Evolutionary conservation across 2,797 vertebrate genomes (phyloP).

Genomic region (Molothrus aeneus): DNA sequence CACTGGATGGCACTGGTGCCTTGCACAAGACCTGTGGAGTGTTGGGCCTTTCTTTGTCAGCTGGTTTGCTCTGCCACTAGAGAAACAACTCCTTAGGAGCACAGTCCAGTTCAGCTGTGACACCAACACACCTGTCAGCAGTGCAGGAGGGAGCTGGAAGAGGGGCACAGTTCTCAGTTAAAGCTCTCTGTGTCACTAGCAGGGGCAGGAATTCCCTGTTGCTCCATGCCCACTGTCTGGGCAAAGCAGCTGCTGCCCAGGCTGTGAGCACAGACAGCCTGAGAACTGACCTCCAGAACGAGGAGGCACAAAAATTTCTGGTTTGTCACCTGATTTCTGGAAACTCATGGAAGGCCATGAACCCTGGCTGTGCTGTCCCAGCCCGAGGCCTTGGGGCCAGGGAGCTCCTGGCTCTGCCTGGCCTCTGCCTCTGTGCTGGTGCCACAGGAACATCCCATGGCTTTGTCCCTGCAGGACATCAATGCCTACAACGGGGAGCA

Average conservation of each 20-base stretch:
- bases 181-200: background rate
- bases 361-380: background rate
- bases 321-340: background rate
- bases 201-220: background rate
- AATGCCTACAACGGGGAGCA: conserved; percentile 79
- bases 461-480: conserved; percentile 84
- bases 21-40: background rate
- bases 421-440: background rate
- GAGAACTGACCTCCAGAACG: background rate
- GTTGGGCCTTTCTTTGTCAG: background rate
- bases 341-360: background rate
- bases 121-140: background rate
- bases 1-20: background rate
- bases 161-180: background rate
- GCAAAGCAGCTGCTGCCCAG: background rate
- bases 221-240: background rate
- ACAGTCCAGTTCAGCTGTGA: background rate
- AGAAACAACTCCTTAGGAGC: background rate
- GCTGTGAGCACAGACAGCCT: background rate
- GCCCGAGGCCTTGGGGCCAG: background rate
- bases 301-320: background rate
- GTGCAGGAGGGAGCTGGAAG: background rate
- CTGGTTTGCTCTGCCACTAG: background rate
- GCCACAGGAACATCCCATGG: fast-evolving
- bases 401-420: background rate